Conservation (phyloP, 2,888 invertebrate genomes). For the Pantelozetes paolii region DNA sequence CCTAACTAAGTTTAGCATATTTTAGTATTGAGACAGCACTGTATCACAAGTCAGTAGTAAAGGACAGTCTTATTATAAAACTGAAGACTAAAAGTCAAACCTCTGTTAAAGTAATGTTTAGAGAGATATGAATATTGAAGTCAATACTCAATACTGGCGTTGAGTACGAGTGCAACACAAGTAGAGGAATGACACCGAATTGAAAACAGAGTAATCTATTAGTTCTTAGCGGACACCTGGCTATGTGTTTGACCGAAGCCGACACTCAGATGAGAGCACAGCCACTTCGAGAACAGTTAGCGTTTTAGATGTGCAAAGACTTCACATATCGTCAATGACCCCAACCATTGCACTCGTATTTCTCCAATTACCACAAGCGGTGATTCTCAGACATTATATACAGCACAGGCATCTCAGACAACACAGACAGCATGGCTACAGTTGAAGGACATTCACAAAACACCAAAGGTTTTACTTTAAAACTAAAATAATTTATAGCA, state of each 20-base stretch:
- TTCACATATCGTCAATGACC: slow-evolving; percentile 17
- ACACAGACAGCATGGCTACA: slow-evolving; percentile 20
- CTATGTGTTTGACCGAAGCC: slow-evolving; percentile 2
- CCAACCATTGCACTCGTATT: background rate
- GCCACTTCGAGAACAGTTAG: background rate
- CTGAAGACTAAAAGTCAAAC: background rate
- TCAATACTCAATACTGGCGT: background rate
- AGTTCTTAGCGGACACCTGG: slow-evolving; percentile 21
- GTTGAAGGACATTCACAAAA: background rate
- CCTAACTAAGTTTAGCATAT: background rate
- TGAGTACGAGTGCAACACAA: background rate
- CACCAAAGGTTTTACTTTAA: slow-evolving; percentile 13
- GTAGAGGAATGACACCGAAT: slow-evolving; percentile 3
- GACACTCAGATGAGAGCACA: background rate
- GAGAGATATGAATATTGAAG: background rate
- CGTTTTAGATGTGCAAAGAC: too few species aligned
- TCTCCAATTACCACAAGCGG: slow-evolving; percentile 20
- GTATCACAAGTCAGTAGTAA: too few species aligned
- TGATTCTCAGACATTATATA: slow-evolving; percentile 6
- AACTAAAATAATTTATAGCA: slow-evolving; percentile 8
- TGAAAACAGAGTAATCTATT: slow-evolving; percentile 19
- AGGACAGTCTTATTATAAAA: slow-evolving; percentile 2
- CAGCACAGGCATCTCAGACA: too few species aligned
- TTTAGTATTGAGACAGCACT: too few species aligned
- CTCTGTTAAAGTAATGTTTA: too few species aligned